A percentile compares a stretch with the other conserved stretches of the same genome.
Evolutionary conservation across 30 jellyfish, hydroid and myxozoan species (phyloP).

Genomic region (Nemopilema nomurai): DNA sequence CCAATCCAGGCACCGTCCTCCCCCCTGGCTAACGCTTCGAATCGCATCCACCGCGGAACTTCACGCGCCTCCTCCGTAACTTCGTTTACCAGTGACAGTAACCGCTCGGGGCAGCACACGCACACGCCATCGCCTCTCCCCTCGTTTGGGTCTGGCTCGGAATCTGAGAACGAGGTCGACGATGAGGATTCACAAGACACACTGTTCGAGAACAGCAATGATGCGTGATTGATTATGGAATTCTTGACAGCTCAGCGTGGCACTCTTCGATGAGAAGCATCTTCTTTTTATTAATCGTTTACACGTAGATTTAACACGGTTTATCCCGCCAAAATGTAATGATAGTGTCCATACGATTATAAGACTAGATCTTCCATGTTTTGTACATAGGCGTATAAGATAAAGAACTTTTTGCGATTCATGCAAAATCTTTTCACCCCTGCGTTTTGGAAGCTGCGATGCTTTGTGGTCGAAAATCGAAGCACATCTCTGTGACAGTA

Average conservation of each 20-base stretch:
- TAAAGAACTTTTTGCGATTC: no score
- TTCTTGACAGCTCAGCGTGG: background rate
- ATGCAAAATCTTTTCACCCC: no score
- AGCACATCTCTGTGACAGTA: no score
- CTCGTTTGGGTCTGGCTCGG: slow-evolving; percentile 77
- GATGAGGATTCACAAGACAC: slow-evolving; percentile 78
- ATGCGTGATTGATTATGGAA: slow-evolving; percentile 31
- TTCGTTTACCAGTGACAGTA: slow-evolving; percentile 67
- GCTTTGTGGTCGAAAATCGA: no score
- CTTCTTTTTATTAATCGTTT: background rate
- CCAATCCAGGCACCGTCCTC: slow-evolving; percentile 79
- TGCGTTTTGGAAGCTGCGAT: no score
- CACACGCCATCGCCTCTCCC: slow-evolving; percentile 82
- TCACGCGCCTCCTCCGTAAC: slow-evolving; percentile 79
- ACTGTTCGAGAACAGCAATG: slow-evolving; percentile 59
- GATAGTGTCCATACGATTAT: background rate
- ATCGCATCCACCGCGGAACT: slow-evolving; percentile 45
- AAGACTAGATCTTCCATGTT: background rate
- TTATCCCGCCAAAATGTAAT: background rate
- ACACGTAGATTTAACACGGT: background rate
- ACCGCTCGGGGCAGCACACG: slow-evolving; percentile 76
- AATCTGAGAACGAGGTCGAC: slow-evolving; percentile 69
- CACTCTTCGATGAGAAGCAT: background rate
- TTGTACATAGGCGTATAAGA: background rate
- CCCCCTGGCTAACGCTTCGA: slow-evolving; percentile 47